Base-by-base conservation (phyloP, 2,797 vertebrate genomes). In the Pygocentrus nattereri region DNA sequence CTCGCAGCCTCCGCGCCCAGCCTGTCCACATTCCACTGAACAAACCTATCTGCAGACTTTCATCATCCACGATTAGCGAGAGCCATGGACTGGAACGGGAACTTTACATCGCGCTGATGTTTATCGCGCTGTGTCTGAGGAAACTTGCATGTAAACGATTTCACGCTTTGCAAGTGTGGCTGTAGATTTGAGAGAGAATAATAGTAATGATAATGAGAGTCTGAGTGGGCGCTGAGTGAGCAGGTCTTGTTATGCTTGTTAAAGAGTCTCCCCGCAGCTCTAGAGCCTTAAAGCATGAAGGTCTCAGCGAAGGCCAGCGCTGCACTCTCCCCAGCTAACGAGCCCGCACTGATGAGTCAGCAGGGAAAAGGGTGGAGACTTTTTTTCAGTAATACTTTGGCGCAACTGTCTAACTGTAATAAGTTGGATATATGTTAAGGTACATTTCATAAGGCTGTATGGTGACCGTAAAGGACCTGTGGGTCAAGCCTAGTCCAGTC, bases 101-200 rank as follows among this genome's bases (percentile, higher is more conserved):
- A 68, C 83, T 86, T 89, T 90, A 88, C 47, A 82, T 86, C 88
- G 90, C 58, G 16, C 83, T 86, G 92, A 94, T 94, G 76, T 88
- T 81, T 83, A 93, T 93, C 91, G 85, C 68, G 84, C 85, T 84
- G 85, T 82, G 88, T 91, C 91, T 92, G 90, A 74, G 91, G 87
- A 88, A 92, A 92, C 82, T 73, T 80, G 89, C 74, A 91, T 87
- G 88, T 91, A 93, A 93, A 93, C 90, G 92, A 70, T 88, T 87
- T 68, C 86, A 90, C 90, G 88, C 80, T 89, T 89, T 87, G 86
- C 82, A 80, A 87, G 82, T n/a, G 78, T 81, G 85, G 30, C 74
- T 76, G 85, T 73, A 83, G 84, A 85, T 86, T 91, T 80, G 89
- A 84, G 89, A 83, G 82, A 54, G n/a, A 19, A 59, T 83, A 84